Evolutionary conservation across 2,797 vertebrate species (phyloP), one percentile per base, ranked within the genome.

Genomic region (Falco naumanni): DNA sequence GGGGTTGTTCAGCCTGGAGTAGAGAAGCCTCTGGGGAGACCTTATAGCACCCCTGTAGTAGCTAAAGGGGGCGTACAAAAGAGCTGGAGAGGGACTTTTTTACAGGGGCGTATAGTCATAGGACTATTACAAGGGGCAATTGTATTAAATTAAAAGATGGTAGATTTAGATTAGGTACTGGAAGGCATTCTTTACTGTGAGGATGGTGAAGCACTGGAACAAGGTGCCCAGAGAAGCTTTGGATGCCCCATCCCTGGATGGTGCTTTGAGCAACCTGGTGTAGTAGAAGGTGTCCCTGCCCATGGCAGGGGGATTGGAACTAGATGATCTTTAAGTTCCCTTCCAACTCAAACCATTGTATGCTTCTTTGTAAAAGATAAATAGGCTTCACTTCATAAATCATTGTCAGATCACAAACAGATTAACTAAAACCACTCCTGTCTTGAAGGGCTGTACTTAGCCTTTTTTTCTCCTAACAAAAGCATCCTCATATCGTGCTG

Each of bases 321-420:
- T 31, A 17, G 43, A 31, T 19, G 11, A 26, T 28, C n/a, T 78
- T 84, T 68, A 17, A 51, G 41, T 10, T n/a, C 24, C 9, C 9
- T 78, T 56, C 53, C 34, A 37, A 61, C 12, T 3, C 48, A 78
- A 88, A 45, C 5, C 20, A 20, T 56, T 39, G 5, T 45, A 56
- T 18, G 16, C 39, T 66, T 74, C 33, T 51, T 4, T 17, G 21
- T 61, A 90, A 57, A 77, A 70, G 31, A 87, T 59, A 91, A 89
- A 89, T 83, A 95, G 75, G 33, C 31, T 89, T 50, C 28, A 34
- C 14, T 47, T 88, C 72, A 78, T 83, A 97, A 85, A 85, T 90
- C 82, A 86, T 59, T 90, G 64, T 76, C 54, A 90, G 66, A 43
- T 21, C 50, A 77, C 48, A 90, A 93, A 85, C 19, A 92, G 63